phyloP scores from a whole-genome alignment of 2,113 vertebrate genomes.

The Solea senegalensis region DNA sequence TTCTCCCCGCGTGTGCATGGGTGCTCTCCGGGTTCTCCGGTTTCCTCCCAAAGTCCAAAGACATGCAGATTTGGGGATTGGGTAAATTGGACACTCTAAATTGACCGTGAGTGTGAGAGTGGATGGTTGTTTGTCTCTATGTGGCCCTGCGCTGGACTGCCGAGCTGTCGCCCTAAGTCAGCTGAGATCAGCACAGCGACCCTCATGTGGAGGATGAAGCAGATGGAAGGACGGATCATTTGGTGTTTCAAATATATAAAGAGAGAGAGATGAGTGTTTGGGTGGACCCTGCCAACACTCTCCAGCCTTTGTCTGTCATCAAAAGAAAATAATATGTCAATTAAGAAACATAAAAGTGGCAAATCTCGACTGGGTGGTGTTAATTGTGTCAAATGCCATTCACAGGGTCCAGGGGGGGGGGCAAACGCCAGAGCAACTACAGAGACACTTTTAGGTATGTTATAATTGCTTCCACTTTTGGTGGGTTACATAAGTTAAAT shows the following conservation, averaged over 20 bases:
- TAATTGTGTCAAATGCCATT: constrained; percentile 52
- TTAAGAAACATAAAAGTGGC: constrained; percentile 24
- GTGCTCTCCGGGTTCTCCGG: too few species aligned
- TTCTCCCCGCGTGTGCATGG: too few species aligned
- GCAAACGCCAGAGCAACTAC: too few species aligned
- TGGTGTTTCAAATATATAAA: background rate
- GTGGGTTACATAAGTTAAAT: constrained; percentile 70
- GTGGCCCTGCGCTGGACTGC: too few species aligned
- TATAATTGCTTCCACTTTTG: constrained; percentile 71
- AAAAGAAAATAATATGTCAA: constrained; percentile 31
- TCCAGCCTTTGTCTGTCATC: constrained; percentile 6
- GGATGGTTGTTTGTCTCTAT: too few species aligned
- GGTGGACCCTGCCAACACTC: background rate
- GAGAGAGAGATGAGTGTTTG: constrained; percentile 11
- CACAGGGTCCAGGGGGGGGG: constrained; percentile 16
- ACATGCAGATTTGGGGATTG: too few species aligned
- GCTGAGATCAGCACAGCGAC: too few species aligned
- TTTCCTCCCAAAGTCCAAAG: too few species aligned
- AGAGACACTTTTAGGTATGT: constrained; percentile 32
- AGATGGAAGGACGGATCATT: constrained; percentile 5
- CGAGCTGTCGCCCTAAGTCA: too few species aligned
- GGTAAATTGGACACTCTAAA: too few species aligned
- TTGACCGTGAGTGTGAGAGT: too few species aligned
- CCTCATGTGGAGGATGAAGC: too few species aligned
- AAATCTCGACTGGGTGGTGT: constrained; percentile 17